These are phyloP conservation scores for Thyatira batis DNA, from an alignment of 2,888 invertebrate species.

Conservation along the genomic window DNA sequence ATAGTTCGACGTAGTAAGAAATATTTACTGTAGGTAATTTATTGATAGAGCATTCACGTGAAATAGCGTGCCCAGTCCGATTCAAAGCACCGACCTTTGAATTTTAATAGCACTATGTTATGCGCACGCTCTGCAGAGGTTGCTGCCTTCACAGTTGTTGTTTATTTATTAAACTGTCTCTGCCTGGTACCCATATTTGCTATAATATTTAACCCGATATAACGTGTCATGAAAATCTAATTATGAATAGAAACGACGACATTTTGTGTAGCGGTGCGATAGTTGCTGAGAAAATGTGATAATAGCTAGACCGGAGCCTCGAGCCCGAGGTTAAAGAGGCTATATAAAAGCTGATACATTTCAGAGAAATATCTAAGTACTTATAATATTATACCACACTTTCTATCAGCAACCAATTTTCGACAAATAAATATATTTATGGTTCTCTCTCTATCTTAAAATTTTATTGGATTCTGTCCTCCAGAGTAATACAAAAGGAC, in stretches of 20 bases:
- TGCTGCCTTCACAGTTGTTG: conserved; percentile 20
- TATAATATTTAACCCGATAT: background rate
- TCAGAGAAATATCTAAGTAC: background rate
- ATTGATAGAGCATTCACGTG: conserved; percentile 25
- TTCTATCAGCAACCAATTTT: too few relatives aligned
- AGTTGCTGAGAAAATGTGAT: background rate
- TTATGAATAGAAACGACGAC: background rate
- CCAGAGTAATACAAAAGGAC: too few relatives aligned
- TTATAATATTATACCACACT: too few relatives aligned
- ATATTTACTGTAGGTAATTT: background rate
- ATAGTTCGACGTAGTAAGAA: background rate
- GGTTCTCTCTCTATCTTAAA: too few relatives aligned
- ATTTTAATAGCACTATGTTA: conserved; percentile 47
- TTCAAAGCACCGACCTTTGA: conserved; percentile 50
- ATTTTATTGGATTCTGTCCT: too few relatives aligned
- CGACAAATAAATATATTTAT: too few relatives aligned
- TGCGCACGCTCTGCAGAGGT: conserved; percentile 17
- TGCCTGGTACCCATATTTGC: conserved; percentile 23
- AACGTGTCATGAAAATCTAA: background rate
- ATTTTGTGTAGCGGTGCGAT: background rate
- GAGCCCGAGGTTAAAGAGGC: background rate
- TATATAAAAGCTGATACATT: background rate
- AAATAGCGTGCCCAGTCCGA: conserved; percentile 38
- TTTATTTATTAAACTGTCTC: conserved; percentile 26
- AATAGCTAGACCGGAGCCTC: background rate